These are phyloP conservation scores for Odocoileus hemionus DNA, from an alignment of 2,113 vertebrate genomes.

Conservation along the genomic window DNA sequence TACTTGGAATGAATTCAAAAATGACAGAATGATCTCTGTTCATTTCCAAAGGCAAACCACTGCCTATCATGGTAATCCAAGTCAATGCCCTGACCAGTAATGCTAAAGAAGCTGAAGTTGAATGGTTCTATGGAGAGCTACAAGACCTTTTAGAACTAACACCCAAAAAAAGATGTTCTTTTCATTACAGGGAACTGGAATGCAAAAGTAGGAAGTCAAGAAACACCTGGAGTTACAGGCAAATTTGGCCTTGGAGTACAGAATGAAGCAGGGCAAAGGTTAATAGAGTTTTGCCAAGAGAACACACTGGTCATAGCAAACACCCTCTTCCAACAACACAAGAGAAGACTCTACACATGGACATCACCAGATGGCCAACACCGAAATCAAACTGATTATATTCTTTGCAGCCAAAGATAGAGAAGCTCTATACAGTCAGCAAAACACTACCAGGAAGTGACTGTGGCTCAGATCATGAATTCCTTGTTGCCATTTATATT, in stretches of 20 bases:
- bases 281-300: background rate
- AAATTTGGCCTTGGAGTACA: background rate
- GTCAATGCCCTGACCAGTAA: background rate
- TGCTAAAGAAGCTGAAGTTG: background rate
- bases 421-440: background rate
- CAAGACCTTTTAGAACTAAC: background rate
- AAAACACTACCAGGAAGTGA: fast-evolving
- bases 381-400: background rate
- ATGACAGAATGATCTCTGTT: background rate
- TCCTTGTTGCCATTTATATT: background rate
- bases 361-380: background rate
- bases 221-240: background rate
- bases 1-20: background rate
- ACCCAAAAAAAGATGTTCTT: background rate
- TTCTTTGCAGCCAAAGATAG: background rate
- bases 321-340: background rate
- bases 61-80: background rate
- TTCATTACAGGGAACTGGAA: background rate
- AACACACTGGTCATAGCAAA: background rate
- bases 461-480: background rate
- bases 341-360: background rate
- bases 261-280: background rate
- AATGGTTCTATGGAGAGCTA: background rate
- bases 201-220: background rate
- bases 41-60: background rate